Base-by-base conservation (phyloP, 64 coral and sea anemone genomes). In the Stichodactyla helianthus region DNA sequence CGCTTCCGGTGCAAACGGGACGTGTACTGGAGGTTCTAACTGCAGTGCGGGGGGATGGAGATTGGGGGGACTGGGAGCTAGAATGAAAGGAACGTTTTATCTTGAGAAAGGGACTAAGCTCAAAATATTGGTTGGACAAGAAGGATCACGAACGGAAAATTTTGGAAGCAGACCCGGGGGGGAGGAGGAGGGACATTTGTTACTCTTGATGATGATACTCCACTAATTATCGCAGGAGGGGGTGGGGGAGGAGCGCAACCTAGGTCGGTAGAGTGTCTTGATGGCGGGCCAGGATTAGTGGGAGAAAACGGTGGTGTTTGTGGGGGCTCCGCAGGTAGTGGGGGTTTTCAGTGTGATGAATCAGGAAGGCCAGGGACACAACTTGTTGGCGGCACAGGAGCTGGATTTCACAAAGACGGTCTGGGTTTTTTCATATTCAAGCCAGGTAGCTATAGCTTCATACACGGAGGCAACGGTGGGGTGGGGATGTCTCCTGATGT, bases 221-320 rank as follows among this genome's bases (percentile, higher is more conserved):
- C 93, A 71, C n/a, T 95, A 14, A 80, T 95, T 17, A 77, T 95
- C 44, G 93, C 93, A 16, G 89, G 93, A 10, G 93, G 93, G 59
- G 93, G 93, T 14, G 89, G 89, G 13, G 68, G 68, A n/a, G 93
- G 89, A 4, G 93, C 89, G 0, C 65, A 77, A 77, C 71, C 27
- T 53, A 44, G 35, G 2, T 53, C 71, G 18, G 57, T 12, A 4
- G 83, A 71, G 20, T 28, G 52, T 22, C 83, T 57, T 82, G 77
- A 95, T 82, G 93, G 93, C 10, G 93, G 91, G 11, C 89, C 86
- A 11, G 93, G 93, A 25, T 89, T 91, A 23, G 76, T 80, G 12
- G 67, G 10, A 16, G 71, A 35, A 84, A 74, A 86, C 10, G 89
- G 89, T 27, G 82, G 61, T 70, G 67, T 58, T 6, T 86, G 68